Evolutionary conservation across 2,888 invertebrate species (phyloP), one percentile per base, ranked within the genome.

Genomic region (Gerosis bhagava): DNA sequence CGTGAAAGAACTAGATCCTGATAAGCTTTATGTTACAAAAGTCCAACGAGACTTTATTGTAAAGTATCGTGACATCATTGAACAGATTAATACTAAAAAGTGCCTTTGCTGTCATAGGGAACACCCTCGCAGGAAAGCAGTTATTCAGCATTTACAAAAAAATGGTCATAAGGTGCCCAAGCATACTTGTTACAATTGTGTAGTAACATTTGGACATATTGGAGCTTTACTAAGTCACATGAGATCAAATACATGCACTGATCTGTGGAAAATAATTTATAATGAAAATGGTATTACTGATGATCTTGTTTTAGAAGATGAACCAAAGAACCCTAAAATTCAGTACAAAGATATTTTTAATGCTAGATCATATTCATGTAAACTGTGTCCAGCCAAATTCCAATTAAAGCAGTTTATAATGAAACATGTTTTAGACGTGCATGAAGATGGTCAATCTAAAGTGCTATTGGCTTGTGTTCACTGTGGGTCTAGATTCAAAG

Each of bases 131-230:
- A 70, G 89, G 47, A 90, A 90, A 62, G 87, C 89, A 7, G 89
- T 90, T 24, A 89, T 90, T 57, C 89, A 89, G 51, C 89, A 90
- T 62, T 69, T 90, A 45, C 89, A 90, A 65, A 90, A 90, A 69
- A 90, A 87, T 65, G 89, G 89, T 2, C 80, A 84, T 50, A 88
- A 87, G 73, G 91, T 92, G 37, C 91, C 92, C 1, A 90, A 91
- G 57, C 92, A 91, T 57, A 92, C 92, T 0, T 92, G 92, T 60
- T 92, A 91, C 57, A 91, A 91, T 63, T 92, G 92, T 62, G 90
- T 92, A 49, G 77, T 91, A 17, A 91, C 91, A 0, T 91, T 91
- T 52, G 80, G 78, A 3, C 89, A 89, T 53, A 89, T 90, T 47
- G 89, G 89, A 13, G 89, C 89, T 21, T 60, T 90, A 17, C 73